Base-by-base conservation (phyloP, 2,888 invertebrate genomes). In the Nomada flava region DNA sequence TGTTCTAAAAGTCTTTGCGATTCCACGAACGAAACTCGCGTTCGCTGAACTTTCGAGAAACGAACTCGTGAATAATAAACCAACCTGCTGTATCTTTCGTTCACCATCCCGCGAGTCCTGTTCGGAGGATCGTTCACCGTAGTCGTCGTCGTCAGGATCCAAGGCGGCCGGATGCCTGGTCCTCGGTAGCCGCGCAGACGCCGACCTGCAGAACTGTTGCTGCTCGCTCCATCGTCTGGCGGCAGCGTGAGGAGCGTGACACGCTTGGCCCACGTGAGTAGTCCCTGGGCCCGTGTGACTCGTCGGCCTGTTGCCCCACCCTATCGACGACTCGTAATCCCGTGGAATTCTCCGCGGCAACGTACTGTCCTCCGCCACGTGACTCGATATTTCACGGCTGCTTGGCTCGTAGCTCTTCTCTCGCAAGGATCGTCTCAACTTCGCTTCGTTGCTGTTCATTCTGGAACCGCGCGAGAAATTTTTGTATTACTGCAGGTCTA, bases 111-210 rank as follows among this genome's bases (percentile, higher is more conserved):
- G 84, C 79, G 93, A 91, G 86, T 93, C 89, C 89, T 94, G 89
- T 89, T 94, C 90, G 76, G 92, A 86, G 72, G 92, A 87, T 82
- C 90, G 89, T 65, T 95, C 95, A 11, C 88, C 87, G 83, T 93
- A 92, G 67, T 93, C 93, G 64, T 94, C 94, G 84, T 95, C 94
- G 87, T 95, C 94, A 76, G 94, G 94, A 86, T 95, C 94, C 75
- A 91, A 89, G 18, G 91, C 90, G 10, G 90, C 89, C 2, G 92
- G 91, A 79, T 92, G 91, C 5, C 91, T 88, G 94, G 95, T 92
- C 92, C 95, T 94, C 67, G 97, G 96, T 86, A 98, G 94, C 79
- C 98, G 95, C 47, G 98, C 98, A 93, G 97, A 97, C 15, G 97
- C 97, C 70, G 98, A 98, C 92, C 98, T 95, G 90, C 96, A 95